These are phyloP conservation scores for Spheniscus humboldti DNA, from an alignment of 2,797 vertebrate species.

Conservation along the genomic window DNA sequence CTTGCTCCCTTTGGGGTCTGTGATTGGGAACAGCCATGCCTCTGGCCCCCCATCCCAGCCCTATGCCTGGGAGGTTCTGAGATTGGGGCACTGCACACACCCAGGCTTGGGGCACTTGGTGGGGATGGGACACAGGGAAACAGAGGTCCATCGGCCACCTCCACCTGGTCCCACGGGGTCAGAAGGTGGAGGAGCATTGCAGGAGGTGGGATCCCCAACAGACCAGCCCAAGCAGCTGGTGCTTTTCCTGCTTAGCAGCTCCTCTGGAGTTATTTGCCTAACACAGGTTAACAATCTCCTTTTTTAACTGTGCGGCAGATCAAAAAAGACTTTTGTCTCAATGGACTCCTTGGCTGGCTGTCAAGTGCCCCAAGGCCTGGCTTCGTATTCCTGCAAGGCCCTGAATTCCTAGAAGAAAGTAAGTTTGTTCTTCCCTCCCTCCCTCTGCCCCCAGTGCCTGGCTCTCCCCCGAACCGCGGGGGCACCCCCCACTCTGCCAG, in stretches of 20 bases:
- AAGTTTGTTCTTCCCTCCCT: conserved; percentile 10
- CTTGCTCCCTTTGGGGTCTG: not conserved
- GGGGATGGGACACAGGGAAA: not conserved
- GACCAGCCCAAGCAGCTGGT: not conserved
- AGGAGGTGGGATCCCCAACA: not conserved
- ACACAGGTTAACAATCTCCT: conserved; percentile 72
- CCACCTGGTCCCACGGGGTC: not conserved
- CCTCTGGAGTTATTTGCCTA: conserved; percentile 52
- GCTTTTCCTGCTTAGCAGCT: conserved; percentile 39
- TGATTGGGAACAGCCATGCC: not conserved
- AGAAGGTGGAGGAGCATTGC: not conserved
- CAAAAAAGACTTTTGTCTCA: conserved; percentile 69
- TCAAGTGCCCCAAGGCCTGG: conserved; percentile 55
- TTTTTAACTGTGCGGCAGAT: conserved; percentile 62
- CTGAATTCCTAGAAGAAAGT: conserved; percentile 36
- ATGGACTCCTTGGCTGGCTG: conserved; percentile 63
- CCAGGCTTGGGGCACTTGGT: rapidly evolving
- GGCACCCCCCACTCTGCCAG: not conserved
- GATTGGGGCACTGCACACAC: rapidly evolving
- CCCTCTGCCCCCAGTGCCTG: not conserved
- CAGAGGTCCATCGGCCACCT: not conserved
- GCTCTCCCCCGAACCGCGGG: not conserved
- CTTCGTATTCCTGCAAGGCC: not conserved
- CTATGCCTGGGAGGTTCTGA: not conserved
- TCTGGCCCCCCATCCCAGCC: not conserved